Evolutionary conservation across 2,797 vertebrate genomes (phyloP).

Genomic region (Neosilurus hyrtlii): DNA sequence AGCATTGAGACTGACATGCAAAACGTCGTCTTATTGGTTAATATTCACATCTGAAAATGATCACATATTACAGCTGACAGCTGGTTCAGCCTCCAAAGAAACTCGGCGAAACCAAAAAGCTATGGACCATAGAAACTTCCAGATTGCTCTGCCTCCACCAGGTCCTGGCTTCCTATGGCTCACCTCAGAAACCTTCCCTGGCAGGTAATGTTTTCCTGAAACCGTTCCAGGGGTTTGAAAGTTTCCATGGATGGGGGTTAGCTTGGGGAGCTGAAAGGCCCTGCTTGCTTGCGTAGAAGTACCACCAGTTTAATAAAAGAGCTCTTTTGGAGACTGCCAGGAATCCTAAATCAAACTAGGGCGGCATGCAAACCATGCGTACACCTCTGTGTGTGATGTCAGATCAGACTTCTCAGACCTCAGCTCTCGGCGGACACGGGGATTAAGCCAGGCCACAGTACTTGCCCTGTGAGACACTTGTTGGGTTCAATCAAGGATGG

Average conservation of each 20-base stretch:
- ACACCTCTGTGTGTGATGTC: conserved; percentile 60
- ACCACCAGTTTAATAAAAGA: conserved; percentile 66
- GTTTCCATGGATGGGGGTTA: conserved; percentile 69
- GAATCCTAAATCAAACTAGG: conserved; percentile 60
- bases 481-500: conserved; percentile 71
- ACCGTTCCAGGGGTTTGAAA: conserved; percentile 69
- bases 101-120: conserved; percentile 18
- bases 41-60: conserved; percentile 47
- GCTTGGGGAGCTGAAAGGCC: conserved; percentile 46
- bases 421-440: conserved; percentile 61
- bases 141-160: conserved; percentile 61
- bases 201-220: conserved; percentile 79
- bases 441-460: conserved; percentile 68
- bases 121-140: conserved; percentile 25
- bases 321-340: conserved; percentile 70
- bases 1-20: conserved; percentile 37
- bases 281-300: conserved; percentile 55
- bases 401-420: conserved; percentile 66
- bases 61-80: conserved; percentile 43
- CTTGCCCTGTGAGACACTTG: conserved; percentile 67
- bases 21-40: conserved; percentile 43
- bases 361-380: conserved; percentile 48
- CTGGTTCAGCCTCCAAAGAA: conserved; percentile 45
- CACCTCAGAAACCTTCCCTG: conserved; percentile 67
- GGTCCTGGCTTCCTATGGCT: conserved; percentile 68